Base-by-base conservation (phyloP, 2,888 invertebrate genomes). In the Operophtera brumata region DNA sequence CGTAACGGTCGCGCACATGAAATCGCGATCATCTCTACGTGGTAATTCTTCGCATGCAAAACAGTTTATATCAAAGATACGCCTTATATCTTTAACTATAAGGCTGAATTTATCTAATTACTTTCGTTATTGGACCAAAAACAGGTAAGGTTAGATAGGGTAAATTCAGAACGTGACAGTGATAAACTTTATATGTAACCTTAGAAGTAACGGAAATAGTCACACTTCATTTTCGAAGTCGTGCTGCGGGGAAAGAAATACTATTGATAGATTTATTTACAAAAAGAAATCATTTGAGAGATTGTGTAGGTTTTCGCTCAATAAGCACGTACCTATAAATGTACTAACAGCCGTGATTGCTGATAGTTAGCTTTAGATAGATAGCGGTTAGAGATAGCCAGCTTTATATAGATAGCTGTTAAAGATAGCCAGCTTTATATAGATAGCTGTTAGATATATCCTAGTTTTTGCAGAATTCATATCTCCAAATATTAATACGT, bases 1-100 rank as follows among this genome's bases (percentile, higher is more conserved):
- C 64, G 69, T 61, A 63, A 73, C 72, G 69, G 73, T 75, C 73
- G 73, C 69, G 76, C 69, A 61, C 70, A 63, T 61, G 61, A 69
- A n/a, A 66, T 57, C 61, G 61, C 59, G 61, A 62, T 57, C 47
- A 69, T 70, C 75, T 70, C 59, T 69, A 69, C 75, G 67, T 73
- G 71, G 57, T 63, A 67, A 67, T 71, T 68, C 65, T 64, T 73
- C 67, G 71, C 71, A 69, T 75, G 59, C 57, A 52, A 57, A 52
- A 36, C 51, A 51, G 43, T 43, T 57, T 45, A 53, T 26, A 49
- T 14, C 26, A 28, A 43, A 35, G 36, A 36, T 36, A 41, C 9
- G 32, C 26, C 46, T 43, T 57, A 57, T 57, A 41, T 48, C 28
- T 41, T 34, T 25, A 11, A n/a, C 1, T 3, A 8, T 45, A 57